These are phyloP conservation scores for Holacanthella duospinosa DNA, from an alignment of 2,888 invertebrate species.

Conservation along the genomic window DNA sequence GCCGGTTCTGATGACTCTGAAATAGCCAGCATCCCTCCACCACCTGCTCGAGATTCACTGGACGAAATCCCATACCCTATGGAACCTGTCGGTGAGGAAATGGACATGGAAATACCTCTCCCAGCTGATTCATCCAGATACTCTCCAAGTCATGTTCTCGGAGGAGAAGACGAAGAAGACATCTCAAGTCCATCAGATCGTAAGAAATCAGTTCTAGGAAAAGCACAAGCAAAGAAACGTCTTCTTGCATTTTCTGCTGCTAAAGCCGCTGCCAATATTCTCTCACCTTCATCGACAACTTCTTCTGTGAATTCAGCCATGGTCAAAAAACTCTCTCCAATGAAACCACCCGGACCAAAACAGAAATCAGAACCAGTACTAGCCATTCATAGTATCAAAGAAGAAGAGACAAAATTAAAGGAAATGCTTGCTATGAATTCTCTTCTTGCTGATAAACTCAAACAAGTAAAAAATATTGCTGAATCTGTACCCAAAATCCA, in stretches of 20 bases:
- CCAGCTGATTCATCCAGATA: conserved; percentile 34
- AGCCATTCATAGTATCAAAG: conserved; percentile 32
- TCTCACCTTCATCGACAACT: conserved; percentile 11
- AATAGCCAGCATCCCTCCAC: not conserved
- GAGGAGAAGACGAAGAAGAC: conserved; percentile 27
- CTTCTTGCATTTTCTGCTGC: conserved; percentile 43
- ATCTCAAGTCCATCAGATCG: conserved; percentile 18
- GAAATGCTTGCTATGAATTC: conserved; percentile 35
- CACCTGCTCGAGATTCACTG: not conserved
- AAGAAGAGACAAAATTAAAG: conserved; percentile 36
- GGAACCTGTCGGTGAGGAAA: conserved; percentile 5
- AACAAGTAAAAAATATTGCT: conserved; percentile 22
- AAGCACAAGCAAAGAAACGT: conserved; percentile 43
- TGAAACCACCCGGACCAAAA: conserved; percentile 14
- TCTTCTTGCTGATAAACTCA: conserved; percentile 32
- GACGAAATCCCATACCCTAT: conserved; percentile 33
- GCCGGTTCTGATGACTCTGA: not conserved
- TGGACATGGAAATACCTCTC: conserved; percentile 26
- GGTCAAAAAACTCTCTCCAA: conserved; percentile 3
- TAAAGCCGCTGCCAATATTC: conserved; percentile 36
- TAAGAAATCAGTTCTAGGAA: conserved; percentile 39
- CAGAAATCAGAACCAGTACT: conserved; percentile 21
- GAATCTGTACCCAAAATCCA: conserved; percentile 15
- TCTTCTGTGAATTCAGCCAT: not conserved
- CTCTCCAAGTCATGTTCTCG: conserved; percentile 33